phyloP scores from a whole-genome alignment of 2,888 invertebrate species.

The Prosapia bicincta region DNA sequence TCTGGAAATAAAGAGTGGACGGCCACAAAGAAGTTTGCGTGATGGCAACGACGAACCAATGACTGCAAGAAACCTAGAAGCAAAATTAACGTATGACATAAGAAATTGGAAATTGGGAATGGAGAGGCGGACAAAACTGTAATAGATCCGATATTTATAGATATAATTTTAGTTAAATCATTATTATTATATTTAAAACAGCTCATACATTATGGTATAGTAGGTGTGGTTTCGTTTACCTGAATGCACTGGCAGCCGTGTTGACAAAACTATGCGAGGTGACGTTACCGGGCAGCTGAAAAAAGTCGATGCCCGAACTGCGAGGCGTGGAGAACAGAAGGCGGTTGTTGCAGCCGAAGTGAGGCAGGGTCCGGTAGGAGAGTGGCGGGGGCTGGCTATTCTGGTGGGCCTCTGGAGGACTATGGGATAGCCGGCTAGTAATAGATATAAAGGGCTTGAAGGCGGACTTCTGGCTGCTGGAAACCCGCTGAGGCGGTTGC shows the following conservation, averaged over 20 bases:
- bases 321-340: background rate
- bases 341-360: background rate
- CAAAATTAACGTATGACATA: no score
- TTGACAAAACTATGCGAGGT: background rate
- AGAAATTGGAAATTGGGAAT: no score
- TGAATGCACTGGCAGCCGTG: background rate
- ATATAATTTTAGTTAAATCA: no score
- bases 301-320: background rate
- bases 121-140: no score
- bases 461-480: constrained; percentile 21
- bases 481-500: background rate
- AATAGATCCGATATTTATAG: no score
- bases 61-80: no score
- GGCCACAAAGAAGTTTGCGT: no score
- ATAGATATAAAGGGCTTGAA: constrained; percentile 30
- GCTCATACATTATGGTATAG: no score
- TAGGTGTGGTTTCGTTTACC: no score
- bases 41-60: no score
- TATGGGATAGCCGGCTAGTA: background rate
- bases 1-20: no score
- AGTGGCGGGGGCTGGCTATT: background rate
- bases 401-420: constrained; percentile 35
- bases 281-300: background rate
- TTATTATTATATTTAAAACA: no score
- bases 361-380: background rate